phyloP scores from a whole-genome alignment of 1,140 invertebrate genomes.

The Daktulosphaira vitifoliae region DNA sequence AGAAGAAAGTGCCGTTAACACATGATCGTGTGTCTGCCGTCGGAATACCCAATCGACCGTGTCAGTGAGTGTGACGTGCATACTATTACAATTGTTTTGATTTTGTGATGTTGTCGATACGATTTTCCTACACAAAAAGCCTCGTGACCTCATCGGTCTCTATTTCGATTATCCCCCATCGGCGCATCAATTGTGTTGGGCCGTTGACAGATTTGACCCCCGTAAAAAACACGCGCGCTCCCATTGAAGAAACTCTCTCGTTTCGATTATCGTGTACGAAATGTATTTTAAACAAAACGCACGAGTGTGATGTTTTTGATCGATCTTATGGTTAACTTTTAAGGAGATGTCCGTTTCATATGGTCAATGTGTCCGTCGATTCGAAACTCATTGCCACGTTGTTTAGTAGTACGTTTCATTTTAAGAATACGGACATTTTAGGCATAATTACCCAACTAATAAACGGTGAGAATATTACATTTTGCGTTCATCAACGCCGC shows the following conservation, averaged over 20 bases:
- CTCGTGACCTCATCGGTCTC: no score
- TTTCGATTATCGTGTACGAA: background rate
- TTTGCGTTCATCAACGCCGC: no score
- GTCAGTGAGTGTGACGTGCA: constrained; percentile 15
- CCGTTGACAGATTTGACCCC: no score
- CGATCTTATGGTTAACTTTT: background rate
- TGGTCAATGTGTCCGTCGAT: constrained; percentile 7
- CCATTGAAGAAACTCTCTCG: background rate
- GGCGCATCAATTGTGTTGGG: no score
- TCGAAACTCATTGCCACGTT: background rate
- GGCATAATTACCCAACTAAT: no score
- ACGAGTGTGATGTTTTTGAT: background rate
- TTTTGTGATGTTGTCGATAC: background rate
- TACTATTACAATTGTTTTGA: constrained; percentile 1
- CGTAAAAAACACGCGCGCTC: no score
- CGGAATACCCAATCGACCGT: constrained; percentile 28
- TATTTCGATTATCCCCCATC: no score
- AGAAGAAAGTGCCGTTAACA: constrained; percentile 31
- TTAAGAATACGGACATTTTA: no score
- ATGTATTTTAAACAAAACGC: background rate
- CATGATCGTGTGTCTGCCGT: background rate
- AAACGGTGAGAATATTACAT: no score
- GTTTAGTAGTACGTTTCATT: no score
- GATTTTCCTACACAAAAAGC: no score
- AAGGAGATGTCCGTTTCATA: constrained; percentile 11